Percentiles rank a stretch among this genome's conserved stretches.
Conservation (phyloP, 2,888 invertebrate species). For the Deroplatys truncata region DNA sequence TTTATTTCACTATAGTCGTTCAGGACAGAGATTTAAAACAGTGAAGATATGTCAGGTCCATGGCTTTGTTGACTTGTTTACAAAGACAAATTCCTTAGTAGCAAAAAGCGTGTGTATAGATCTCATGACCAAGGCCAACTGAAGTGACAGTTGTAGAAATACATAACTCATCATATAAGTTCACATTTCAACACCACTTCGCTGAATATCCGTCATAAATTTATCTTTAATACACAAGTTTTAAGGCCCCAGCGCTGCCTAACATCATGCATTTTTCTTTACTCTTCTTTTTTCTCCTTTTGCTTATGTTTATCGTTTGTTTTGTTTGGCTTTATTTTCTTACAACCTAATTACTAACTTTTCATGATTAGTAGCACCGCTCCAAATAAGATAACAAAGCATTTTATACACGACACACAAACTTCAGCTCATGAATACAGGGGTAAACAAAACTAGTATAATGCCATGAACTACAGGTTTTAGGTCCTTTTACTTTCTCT, state of each 20-base stretch:
- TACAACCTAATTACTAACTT: conserved; percentile 11
- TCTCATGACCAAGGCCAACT: neutral
- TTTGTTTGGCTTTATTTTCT: neutral
- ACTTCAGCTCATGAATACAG: neutral
- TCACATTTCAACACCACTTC: neutral
- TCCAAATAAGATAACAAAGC: neutral
- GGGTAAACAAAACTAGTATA: neutral
- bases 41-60: no score
- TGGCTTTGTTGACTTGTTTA: no score
- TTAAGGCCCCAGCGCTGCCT: neutral
- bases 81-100: neutral
- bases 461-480: no score
- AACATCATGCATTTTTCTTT: neutral
- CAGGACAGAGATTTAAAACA: no score
- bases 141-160: neutral
- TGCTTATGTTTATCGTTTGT: neutral
- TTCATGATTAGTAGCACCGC: conserved; percentile 9
- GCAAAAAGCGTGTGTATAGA: neutral
- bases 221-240: neutral
- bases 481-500: no score
- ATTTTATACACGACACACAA: neutral
- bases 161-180: neutral
- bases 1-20: no score
- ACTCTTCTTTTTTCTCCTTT: neutral
- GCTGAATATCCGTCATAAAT: neutral